Evolutionary conservation across 2,888 invertebrate species (phyloP), one percentile per base, ranked within the genome.

Genomic region (Margaritifera margaritifera): DNA sequence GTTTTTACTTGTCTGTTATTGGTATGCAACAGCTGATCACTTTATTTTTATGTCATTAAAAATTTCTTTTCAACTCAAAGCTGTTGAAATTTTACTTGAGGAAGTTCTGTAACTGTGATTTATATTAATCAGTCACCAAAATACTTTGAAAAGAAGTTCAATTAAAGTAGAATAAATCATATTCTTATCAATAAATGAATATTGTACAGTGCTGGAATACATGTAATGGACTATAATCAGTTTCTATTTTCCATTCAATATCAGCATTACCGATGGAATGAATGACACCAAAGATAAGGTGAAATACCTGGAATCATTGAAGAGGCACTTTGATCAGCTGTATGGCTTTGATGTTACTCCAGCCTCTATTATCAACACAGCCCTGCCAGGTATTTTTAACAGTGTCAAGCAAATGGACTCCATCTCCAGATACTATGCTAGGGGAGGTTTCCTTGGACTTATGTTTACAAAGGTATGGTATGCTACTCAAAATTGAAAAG

Each of bases 271-370:
- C n/a, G 90, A 90, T 80, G 88, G 87, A 11, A 84, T 89, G 84
- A 90, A 90, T 80, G 89, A 89, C 71, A 88, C 89, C 6, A 89
- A 88, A 69, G 90, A 90, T 75, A 90, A 90, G 77, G 87, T 89
- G 66, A 88, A 87, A 65, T 90, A 89, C 72, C 78, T 90, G 69
- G 89, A 90, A 69, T 87, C 88, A 4, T 77, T 90, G 68, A 83
- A 86, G 71, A 80, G 88, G 15, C 84, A 87, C 69, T 84, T 90
- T 74, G 86, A 88, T 63, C 86, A 86, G 80, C 80, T 90, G 69
- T 88, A 88, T 71, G 77, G 78, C 51, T 69, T 82, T 24, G 86
- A 86, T 55, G 83, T 86, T 55, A 86, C 86, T n/a, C 89, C 89
- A 1, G 74, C 80, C 27, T 75, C 73, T 31, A 86, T 89, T 64